Base-by-base conservation (phyloP, 2,797 vertebrate species). In the Hippocampus kuda region DNA sequence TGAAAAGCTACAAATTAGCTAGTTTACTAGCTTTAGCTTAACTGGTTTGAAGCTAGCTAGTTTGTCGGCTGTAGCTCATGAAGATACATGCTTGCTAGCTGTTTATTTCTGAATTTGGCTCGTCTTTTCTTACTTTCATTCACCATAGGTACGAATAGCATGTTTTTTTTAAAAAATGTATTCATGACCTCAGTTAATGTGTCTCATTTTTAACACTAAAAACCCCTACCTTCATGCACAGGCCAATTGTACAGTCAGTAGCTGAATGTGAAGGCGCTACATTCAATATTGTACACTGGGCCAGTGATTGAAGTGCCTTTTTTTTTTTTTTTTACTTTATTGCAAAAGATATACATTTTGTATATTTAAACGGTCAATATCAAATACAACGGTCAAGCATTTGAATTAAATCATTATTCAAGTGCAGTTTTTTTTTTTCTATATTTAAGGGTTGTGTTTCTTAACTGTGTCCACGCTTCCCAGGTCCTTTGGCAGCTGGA, bases 401-500 rank as follows among this genome's bases (percentile, higher is more conserved):
- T 13, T 4, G 15, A 48, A 48, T 16, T 5, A 48, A 38, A 38
- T 38, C 34, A 8, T 38, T 38, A 38, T 38, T 38, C 34, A 38
- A 38, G 34, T 38, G 6, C 34, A 38, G 34, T 6, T 38, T 38
- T 38, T 34, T 34, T 38, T 38, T 38, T 38, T 38, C 34, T 34
- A 34, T 34, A 38, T 7, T 38, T 8, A 38, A 38, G 34, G 34
- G 42, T 44, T 44, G 11, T 44, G 2, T 44, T 44, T 44, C 7
- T 44, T 44, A 44, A 11, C 10, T 44, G 42, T 10, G 38, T 69
- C 1, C 59, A 68, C 71, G 57, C 9, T 75, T 68, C 22, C 15
- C 81, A 99, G 97, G 96, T 99, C 61, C 91, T 99, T 63, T 99
- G 97, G 97, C 97, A 99, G 49, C 88, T 99, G 85, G 96, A 99